Evolutionary conservation across 2,888 invertebrate genomes (phyloP), one percentile per base, ranked within the genome.

Genomic region (Cantharis lateralis): DNA sequence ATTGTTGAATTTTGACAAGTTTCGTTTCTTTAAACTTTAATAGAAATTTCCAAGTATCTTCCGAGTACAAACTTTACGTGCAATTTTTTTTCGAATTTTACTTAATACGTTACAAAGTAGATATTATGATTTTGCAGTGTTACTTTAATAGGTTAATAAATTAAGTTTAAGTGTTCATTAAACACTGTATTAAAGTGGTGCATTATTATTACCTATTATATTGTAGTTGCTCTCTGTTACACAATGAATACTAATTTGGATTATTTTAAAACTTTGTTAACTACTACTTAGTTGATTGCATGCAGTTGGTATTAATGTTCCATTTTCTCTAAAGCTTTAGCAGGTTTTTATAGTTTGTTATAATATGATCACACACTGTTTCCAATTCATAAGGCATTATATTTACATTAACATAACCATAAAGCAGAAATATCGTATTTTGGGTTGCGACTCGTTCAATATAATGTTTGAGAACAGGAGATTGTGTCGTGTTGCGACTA

Each of bases 1-100:
- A 83, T 83, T 84, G 84, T 82, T 83, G 81, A 83, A 80, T 83
- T 82, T 80, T 76, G 82, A 79, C 78, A 83, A 81, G 75, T 81
- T 80, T 82, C 81, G n/a, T 48, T n/a, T 48, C 1, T 28, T 28
- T 48, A 48, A n/a, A 48, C 48, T 48, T n/a, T 9, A 48, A 48
- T 48, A 48, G 48, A 48, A 48, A n/a, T 48, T 48, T n/a, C n/a
- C 1, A 48, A n/a, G 9, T n/a, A n/a, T 48, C n/a, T 48, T 24
- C 1, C 24, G 24, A 9, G n/a, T 48, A n/a, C n/a, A 48, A 48
- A 48, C 32, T n/a, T 48, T 2, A 32, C 3, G 13, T 11, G n/a
- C n/a, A 48, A n/a, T n/a, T 48, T 48, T 48, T 48, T 48, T 48
- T 48, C 0, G 0, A 48, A 48, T 48, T 48, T n/a, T n/a, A 2